Percentiles rank a stretch among this genome's conserved stretches.
phyloP scores from a whole-genome alignment of 2,888 invertebrate genomes.

The Scaptomyza polygonia region DNA sequence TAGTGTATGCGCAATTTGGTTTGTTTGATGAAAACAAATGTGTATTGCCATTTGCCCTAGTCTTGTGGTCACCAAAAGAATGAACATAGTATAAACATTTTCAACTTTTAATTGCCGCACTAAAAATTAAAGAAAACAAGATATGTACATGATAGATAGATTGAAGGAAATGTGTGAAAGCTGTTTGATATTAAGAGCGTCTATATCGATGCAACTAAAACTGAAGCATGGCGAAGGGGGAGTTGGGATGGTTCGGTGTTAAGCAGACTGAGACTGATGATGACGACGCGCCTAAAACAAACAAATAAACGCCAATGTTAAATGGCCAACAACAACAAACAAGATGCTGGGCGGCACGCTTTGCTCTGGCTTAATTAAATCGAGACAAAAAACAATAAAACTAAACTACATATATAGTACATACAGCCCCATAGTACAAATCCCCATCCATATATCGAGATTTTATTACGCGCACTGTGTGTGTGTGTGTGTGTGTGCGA shows the following conservation, averaged over 20 bases:
- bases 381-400: constrained; percentile 73
- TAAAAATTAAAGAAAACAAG: constrained; percentile 53
- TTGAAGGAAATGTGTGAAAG: constrained; percentile 64
- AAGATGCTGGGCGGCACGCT: constrained; percentile 70
- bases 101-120: constrained; percentile 75
- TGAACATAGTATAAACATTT: constrained; percentile 75
- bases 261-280: constrained; percentile 34
- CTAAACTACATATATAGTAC: constrained; percentile 13
- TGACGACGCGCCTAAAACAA: constrained; percentile 78
- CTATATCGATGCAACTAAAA: constrained; percentile 39
- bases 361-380: constrained; percentile 74
- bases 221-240: constrained; percentile 3
- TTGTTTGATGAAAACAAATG: constrained; percentile 30
- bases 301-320: constrained; percentile 73
- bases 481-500: constrained; percentile 17
- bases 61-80: constrained; percentile 70
- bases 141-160: constrained; percentile 10
- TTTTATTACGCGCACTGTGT: constrained; percentile 64
- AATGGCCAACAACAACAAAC: constrained; percentile 63
- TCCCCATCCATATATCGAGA: constrained; percentile 20
- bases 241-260: constrained; percentile 13
- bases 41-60: constrained; percentile 47
- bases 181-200: constrained; percentile 57
- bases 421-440: background rate
- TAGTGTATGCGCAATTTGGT: constrained; percentile 17